Evolutionary conservation across 1,140 invertebrate genomes (phyloP).

Genomic region (Leptoteleia sp.): DNA sequence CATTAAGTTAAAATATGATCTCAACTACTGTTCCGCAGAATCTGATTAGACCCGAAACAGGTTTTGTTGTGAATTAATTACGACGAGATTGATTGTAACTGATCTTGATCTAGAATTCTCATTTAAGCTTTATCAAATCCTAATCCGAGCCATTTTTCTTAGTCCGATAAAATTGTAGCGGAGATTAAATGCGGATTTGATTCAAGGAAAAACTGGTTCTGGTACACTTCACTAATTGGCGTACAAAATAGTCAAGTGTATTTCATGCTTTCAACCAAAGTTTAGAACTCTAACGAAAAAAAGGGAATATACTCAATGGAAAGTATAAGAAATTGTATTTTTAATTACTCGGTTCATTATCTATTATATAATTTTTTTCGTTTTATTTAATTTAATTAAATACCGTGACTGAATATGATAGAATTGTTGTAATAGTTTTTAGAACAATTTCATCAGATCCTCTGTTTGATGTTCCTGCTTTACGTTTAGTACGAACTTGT

Average conservation of each 20-base stretch:
- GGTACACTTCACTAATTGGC: background rate
- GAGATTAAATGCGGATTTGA: slow-evolving; percentile 24
- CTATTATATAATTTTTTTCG: too few relatives aligned
- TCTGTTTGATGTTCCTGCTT: too few relatives aligned
- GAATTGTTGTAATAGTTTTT: too few relatives aligned
- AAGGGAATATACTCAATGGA: too few relatives aligned
- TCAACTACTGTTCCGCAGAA: slow-evolving; percentile 37
- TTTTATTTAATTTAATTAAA: too few relatives aligned
- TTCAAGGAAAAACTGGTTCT: slow-evolving; percentile 20
- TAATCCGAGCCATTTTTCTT: slow-evolving; percentile 39
- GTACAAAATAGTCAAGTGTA: background rate
- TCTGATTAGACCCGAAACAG: slow-evolving; percentile 38
- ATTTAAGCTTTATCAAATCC: slow-evolving; percentile 32
- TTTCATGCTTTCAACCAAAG: background rate
- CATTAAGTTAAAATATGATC: slow-evolving; percentile 54
- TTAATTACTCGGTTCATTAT: too few relatives aligned
- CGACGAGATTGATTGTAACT: slow-evolving; percentile 31
- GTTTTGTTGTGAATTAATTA: slow-evolving; percentile 48
- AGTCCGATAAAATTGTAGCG: slow-evolving; percentile 9
- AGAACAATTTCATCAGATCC: too few relatives aligned
- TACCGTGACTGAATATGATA: too few relatives aligned
- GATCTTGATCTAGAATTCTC: slow-evolving; percentile 42
- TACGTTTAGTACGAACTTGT: background rate
- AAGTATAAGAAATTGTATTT: too few relatives aligned
- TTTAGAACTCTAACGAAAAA: too few relatives aligned